These are phyloP conservation scores for Cataglyphis cursor DNA, from an alignment of 2,888 invertebrate genomes.

Conservation along the genomic window DNA sequence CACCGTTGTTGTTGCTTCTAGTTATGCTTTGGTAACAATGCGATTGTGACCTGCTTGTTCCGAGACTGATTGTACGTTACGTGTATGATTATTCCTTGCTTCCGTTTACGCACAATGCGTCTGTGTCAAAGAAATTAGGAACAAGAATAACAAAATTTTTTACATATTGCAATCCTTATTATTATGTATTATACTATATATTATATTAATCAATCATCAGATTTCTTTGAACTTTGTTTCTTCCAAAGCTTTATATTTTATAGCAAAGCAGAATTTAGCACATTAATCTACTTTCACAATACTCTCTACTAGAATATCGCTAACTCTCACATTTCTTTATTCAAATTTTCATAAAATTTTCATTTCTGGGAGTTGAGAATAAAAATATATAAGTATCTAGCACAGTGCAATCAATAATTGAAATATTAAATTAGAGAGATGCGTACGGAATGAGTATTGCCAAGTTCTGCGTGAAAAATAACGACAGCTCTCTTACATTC, in stretches of 20 bases:
- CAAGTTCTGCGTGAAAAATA: slow-evolving; percentile 7
- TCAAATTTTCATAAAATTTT: not conserved
- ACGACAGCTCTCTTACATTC: not conserved
- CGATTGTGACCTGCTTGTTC: slow-evolving; percentile 59
- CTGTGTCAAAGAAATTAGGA: slow-evolving; percentile 11
- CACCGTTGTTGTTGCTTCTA: slow-evolving; percentile 58
- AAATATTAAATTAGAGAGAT: not conserved
- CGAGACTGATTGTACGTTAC: slow-evolving; percentile 32
- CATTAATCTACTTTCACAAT: not conserved
- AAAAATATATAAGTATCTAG: too few relatives aligned
- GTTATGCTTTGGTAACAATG: slow-evolving; percentile 63
- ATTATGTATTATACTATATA: not conserved
- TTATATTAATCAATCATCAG: not conserved
- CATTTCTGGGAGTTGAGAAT: not conserved
- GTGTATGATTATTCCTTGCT: slow-evolving; percentile 64
- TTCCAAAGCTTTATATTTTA: not conserved
- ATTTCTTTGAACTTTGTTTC: not conserved
- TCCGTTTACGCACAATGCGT: not conserved
- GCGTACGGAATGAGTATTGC: too few relatives aligned
- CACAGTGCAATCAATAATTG: not conserved
- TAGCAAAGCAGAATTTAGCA: not conserved
- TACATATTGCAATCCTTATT: slow-evolving; percentile 1
- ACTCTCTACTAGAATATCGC: not conserved
- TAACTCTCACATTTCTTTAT: not conserved
- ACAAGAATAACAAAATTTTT: not conserved